A percentile compares a stretch with the other conserved stretches of the same genome.
Conservation (phyloP, 2,888 invertebrate species). For the Sericinus montela region DNA sequence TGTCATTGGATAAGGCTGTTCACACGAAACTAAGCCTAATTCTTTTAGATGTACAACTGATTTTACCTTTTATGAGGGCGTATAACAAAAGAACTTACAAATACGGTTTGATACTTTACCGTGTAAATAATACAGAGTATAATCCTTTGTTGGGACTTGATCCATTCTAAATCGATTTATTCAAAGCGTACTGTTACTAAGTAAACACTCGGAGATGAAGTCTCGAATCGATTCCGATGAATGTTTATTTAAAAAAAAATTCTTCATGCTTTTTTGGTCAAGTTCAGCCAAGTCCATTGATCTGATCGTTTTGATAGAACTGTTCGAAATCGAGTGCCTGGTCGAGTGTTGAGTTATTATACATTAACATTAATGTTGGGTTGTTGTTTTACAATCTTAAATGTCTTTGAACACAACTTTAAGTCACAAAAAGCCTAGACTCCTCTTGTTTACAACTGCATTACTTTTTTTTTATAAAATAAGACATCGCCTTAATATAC, state of each 20-base stretch:
- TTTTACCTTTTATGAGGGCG: constrained; percentile 30
- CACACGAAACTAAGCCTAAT: constrained; percentile 36
- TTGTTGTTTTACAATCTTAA: too few species aligned
- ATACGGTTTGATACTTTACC: constrained; percentile 11
- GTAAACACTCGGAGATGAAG: constrained; percentile 69
- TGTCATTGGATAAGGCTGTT: constrained; percentile 33
- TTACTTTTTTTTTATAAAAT: too few species aligned
- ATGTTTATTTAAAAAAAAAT: constrained; percentile 66
- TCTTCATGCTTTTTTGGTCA: constrained; percentile 63
- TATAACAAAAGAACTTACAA: constrained; percentile 19
- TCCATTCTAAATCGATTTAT: constrained; percentile 62
- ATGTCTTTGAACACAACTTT: too few species aligned
- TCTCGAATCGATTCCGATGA: constrained; percentile 62
- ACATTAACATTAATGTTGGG: constrained; percentile 24
- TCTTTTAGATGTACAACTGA: constrained; percentile 29
- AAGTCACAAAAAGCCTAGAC: too few species aligned
- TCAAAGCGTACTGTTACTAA: constrained; percentile 71
- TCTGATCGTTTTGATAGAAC: constrained; percentile 40
- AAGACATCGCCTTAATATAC: too few species aligned
- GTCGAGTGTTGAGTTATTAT: constrained; percentile 45
- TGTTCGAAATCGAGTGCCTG: constrained; percentile 54
- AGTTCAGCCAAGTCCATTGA: constrained; percentile 56
- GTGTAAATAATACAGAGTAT: constrained; percentile 29
- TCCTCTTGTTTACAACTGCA: too few species aligned
- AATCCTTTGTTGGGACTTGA: constrained; percentile 24